phyloP scores from a whole-genome alignment of 1,140 invertebrate species.

The Eciton burchellii region DNA sequence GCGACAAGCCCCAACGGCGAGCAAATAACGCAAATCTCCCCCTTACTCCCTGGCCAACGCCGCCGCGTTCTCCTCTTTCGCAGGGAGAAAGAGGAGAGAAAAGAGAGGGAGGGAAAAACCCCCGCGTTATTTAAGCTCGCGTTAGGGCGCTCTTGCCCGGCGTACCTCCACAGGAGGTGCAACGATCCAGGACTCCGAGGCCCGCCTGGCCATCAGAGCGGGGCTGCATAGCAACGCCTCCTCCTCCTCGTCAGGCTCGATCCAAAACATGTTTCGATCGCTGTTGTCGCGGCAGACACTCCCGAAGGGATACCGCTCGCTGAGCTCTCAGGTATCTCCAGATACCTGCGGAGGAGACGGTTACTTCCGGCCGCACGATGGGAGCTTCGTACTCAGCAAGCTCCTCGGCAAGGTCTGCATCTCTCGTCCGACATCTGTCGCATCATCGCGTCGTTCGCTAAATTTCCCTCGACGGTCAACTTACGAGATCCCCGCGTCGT shows the following conservation, averaged over 20 bases:
- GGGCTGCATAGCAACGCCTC: slow-evolving; percentile 94
- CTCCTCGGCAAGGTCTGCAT: not conserved
- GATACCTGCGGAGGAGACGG: slow-evolving; percentile 19
- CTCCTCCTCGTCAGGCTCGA: slow-evolving; percentile 91
- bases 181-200: slow-evolving; percentile 94
- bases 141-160: not conserved
- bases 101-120: too few species aligned
- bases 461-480: not conserved
- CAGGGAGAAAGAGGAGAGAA: too few species aligned
- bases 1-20: not conserved
- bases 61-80: not conserved
- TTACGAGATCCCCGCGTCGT: not conserved
- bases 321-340: not conserved
- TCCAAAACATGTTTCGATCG: slow-evolving; percentile 90
- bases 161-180: slow-evolving; percentile 93
- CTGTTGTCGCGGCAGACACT: not conserved
- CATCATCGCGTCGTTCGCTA: not conserved
- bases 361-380: not conserved
- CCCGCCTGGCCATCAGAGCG: slow-evolving; percentile 92
- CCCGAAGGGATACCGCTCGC: not conserved
- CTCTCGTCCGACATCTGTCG: too few species aligned
- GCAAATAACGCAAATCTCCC: not conserved
- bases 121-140: not conserved
- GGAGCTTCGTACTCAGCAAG: too few species aligned
- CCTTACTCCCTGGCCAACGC: not conserved